Evolutionary conservation across 1,140 invertebrate species (phyloP).

Genomic region (Agrypnia vestita): DNA sequence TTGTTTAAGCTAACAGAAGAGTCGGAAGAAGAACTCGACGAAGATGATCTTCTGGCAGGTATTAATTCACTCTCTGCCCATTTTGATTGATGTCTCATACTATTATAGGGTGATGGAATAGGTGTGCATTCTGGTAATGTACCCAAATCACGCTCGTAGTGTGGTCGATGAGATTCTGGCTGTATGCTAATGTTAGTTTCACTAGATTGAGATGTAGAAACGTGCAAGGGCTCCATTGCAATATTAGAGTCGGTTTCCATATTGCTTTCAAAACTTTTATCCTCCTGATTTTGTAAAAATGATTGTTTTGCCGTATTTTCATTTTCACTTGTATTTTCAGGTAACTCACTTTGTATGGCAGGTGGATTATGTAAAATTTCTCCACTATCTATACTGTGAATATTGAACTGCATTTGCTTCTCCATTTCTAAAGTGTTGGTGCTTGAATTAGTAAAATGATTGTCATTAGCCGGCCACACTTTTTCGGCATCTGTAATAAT

Average conservation of each 20-base stretch:
- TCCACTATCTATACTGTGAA: constrained; percentile 17
- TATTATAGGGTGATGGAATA: constrained; percentile 79
- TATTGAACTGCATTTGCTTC: constrained; percentile 37
- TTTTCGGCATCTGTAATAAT: constrained; percentile 15
- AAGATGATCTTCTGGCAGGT: constrained; percentile 78
- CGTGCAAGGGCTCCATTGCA: constrained; percentile 16
- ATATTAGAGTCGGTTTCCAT: constrained; percentile 21
- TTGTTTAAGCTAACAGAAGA: constrained; percentile 73
- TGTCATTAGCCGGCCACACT: constrained; percentile 20
- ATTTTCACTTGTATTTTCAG: constrained; percentile 18
- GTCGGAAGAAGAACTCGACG: constrained; percentile 78
- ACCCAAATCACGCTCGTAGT: constrained; percentile 69
- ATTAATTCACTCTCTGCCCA: constrained; percentile 83
- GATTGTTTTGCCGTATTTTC: background rate
- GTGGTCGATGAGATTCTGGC: constrained; percentile 55
- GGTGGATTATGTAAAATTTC: constrained; percentile 10
- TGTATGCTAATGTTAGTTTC: constrained; percentile 39
- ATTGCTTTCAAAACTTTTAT: constrained; percentile 36
- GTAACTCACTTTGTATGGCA: background rate
- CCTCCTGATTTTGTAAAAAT: constrained; percentile 32
- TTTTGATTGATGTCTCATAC: constrained; percentile 77
- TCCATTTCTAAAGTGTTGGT: constrained; percentile 34
- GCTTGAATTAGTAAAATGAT: constrained; percentile 18
- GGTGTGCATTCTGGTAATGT: constrained; percentile 74
- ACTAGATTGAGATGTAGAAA: constrained; percentile 1